Percentiles rank a stretch among this genome's conserved stretches.
phyloP scores from a whole-genome alignment of 2,888 invertebrate genomes.

The Megamerina dolium region DNA sequence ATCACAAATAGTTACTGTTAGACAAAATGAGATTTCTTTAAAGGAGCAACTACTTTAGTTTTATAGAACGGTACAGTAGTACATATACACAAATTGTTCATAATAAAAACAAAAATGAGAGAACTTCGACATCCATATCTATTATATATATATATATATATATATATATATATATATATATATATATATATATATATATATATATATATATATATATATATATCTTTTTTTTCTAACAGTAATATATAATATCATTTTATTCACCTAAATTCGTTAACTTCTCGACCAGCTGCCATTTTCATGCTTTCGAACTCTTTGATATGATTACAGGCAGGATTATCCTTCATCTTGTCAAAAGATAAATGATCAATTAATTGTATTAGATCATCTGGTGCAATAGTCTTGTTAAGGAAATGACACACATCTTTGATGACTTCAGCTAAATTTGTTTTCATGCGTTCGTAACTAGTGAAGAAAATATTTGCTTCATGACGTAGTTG shows the following conservation, averaged over 20 bases:
- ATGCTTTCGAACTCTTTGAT: conserved; percentile 43
- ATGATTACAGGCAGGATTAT: conserved; percentile 43
- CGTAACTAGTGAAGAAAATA: conserved; percentile 42
- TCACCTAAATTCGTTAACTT: conserved; percentile 41
- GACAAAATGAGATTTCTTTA: too few relatives aligned
- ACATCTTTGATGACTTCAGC: conserved; percentile 32
- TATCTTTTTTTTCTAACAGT: neutral
- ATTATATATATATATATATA: neutral
- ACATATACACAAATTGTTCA: too few relatives aligned
- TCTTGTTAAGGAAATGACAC: conserved; percentile 31
- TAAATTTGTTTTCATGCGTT: conserved; percentile 41
- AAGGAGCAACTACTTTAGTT: too few relatives aligned
- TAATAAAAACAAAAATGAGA: too few relatives aligned
- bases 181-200: too few relatives aligned
- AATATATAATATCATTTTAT: neutral
- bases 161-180: too few relatives aligned
- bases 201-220: neutral
- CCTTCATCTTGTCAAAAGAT: conserved; percentile 45
- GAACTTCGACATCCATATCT: too few relatives aligned
- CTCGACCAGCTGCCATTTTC: conserved; percentile 38
- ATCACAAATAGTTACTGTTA: too few relatives aligned
- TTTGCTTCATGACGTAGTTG: conserved; percentile 36
- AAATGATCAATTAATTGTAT: conserved; percentile 33
- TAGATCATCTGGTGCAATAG: conserved; percentile 23
- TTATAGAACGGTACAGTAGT: too few relatives aligned